A percentile compares a stretch with the other conserved stretches of the same genome.
phyloP scores from a whole-genome alignment of 2,113 vertebrate species.

The Pelecanus crispus region DNA sequence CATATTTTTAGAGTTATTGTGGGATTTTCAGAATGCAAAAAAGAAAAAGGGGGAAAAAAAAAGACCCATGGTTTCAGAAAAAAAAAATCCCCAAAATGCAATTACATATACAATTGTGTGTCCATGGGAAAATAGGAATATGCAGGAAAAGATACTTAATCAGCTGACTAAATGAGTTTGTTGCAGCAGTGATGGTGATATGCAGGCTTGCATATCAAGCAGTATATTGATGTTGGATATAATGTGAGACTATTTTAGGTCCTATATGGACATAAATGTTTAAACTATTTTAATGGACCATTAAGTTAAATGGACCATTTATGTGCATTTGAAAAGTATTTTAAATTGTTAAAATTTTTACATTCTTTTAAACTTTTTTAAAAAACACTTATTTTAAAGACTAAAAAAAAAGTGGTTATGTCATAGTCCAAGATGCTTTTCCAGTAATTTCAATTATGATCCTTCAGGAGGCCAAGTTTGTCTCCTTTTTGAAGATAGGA shows the following conservation, averaged over 20 bases:
- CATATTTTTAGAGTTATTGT: background rate
- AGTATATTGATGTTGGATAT: background rate
- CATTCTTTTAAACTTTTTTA: background rate
- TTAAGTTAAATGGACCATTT: background rate
- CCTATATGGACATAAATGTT: background rate
- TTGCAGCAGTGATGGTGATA: background rate
- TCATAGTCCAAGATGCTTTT: background rate
- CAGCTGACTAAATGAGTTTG: background rate
- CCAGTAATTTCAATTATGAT: background rate
- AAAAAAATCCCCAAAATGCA: background rate
- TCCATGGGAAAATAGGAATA: background rate
- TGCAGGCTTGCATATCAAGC: rapidly evolving
- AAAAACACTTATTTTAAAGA: background rate
- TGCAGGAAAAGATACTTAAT: background rate
- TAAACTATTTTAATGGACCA: background rate
- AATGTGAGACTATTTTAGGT: background rate
- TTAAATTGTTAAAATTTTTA: background rate
- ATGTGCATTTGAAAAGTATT: background rate
- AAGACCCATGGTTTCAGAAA: background rate
- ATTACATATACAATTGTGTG: background rate
- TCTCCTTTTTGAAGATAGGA: background rate
- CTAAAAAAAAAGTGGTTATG: background rate
- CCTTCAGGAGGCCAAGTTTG: background rate
- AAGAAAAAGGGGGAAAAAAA: background rate
- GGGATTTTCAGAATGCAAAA: background rate